These are phyloP conservation scores for Bombus consobrinus DNA, from an alignment of 1,140 invertebrate species.

Conservation along the genomic window DNA sequence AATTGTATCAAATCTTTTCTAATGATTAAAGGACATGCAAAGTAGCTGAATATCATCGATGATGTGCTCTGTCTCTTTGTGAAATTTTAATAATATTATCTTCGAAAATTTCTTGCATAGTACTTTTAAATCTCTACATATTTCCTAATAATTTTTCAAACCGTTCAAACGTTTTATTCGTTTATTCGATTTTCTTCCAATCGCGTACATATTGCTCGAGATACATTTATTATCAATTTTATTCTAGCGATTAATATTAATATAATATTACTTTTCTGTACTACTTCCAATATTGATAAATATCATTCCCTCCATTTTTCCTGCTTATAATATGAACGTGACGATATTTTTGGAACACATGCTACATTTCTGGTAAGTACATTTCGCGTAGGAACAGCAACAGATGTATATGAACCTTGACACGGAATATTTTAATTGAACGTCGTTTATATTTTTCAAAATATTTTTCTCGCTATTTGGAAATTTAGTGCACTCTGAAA, in stretches of 20 bases:
- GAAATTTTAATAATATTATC: not conserved
- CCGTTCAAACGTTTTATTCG: not conserved
- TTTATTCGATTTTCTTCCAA: not conserved
- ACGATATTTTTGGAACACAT: constrained; percentile 40
- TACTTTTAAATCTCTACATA: not conserved
- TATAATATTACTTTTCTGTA: too few species aligned
- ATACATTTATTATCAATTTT: not conserved
- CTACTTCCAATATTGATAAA: constrained; percentile 4
- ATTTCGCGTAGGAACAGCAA: constrained; percentile 29
- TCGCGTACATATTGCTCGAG: not conserved
- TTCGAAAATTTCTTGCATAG: not conserved
- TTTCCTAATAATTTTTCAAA: not conserved
- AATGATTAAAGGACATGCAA: not conserved
- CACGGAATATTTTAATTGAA: constrained; percentile 7
- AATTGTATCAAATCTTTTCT: not conserved
- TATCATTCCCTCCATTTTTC: constrained; percentile 19
- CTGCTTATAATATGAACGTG: constrained; percentile 28
- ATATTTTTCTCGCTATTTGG: not conserved
- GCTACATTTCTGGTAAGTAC: constrained; percentile 25
- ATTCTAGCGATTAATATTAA: not conserved
- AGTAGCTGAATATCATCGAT: not conserved
- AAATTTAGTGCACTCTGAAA: not conserved
- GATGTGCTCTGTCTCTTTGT: constrained; percentile 4
- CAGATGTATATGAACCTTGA: constrained; percentile 4
- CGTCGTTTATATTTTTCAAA: not conserved